Evolutionary conservation across 2,797 vertebrate species (phyloP).

Genomic region (Chloroceryle amazona): DNA sequence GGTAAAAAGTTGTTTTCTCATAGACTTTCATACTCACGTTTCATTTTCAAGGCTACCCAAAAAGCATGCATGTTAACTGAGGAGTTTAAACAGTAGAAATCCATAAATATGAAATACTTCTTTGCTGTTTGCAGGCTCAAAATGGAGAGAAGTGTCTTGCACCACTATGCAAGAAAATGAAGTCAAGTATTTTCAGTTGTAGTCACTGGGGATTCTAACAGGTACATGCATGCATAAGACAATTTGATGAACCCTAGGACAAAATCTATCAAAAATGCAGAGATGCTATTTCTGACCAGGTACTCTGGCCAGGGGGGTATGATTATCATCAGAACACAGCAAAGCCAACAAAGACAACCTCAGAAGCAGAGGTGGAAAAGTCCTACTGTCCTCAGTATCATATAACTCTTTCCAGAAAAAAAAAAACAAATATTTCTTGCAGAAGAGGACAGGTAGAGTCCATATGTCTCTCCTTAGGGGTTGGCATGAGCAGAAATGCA

Average conservation of each 20-base stretch:
- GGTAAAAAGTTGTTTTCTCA: not conserved
- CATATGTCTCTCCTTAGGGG: not conserved
- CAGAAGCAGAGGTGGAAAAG: not conserved
- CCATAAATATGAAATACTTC: not conserved
- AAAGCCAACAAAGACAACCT: not conserved
- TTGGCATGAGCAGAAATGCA: not conserved
- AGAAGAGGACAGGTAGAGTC: not conserved
- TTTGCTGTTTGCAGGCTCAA: not conserved
- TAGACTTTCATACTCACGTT: not conserved
- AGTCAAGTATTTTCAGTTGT: not conserved
- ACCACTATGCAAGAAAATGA: not conserved
- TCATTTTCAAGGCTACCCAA: not conserved
- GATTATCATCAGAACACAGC: not conserved
- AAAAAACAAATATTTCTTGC: not conserved
- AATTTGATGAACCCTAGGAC: not conserved
- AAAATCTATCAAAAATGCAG: not conserved
- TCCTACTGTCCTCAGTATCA: not conserved
- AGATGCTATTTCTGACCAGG: not conserved
- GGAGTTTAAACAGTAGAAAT: not conserved
- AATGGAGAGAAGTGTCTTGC: not conserved
- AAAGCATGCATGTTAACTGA: not conserved
- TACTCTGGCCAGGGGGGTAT: not conserved
- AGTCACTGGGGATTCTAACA: not conserved
- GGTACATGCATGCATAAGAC: not conserved
- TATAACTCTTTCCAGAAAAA: not conserved